phyloP scores from a whole-genome alignment of 2,888 invertebrate species.

The Laspeyria flexula region DNA sequence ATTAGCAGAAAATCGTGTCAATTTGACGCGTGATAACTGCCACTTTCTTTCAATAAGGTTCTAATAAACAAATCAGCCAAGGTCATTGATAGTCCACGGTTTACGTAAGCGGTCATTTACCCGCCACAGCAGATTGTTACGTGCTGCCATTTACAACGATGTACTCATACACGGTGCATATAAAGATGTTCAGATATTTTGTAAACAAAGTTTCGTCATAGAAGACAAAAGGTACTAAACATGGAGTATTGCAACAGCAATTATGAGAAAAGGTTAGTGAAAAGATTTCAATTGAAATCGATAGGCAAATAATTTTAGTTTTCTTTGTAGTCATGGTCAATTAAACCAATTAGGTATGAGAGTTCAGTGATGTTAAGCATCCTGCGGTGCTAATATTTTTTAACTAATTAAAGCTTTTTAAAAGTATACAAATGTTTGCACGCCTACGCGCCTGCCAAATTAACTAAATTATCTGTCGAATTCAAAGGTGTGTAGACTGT shows the following conservation, averaged over 20 bases:
- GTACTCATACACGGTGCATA: conserved; percentile 1
- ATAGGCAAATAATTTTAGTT: no score
- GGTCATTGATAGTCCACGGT: conserved; percentile 32
- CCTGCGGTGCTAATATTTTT: no score
- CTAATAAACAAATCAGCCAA: conserved; percentile 35
- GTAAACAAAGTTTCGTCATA: neutral
- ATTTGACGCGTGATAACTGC: neutral
- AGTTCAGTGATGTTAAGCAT: no score
- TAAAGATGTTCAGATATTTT: conserved; percentile 2
- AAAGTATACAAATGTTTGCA: no score
- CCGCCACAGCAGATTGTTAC: conserved; percentile 24
- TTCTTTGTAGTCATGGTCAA: no score
- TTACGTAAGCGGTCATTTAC: conserved; percentile 51
- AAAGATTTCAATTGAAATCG: neutral
- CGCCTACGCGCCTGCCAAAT: no score
- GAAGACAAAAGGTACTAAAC: neutral
- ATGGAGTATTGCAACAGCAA: neutral
- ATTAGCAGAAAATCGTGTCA: neutral
- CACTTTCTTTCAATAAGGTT: neutral
- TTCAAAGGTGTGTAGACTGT: no score
- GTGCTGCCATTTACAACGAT: conserved; percentile 33
- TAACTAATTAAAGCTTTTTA: no score
- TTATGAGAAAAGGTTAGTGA: neutral
- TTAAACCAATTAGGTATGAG: no score
- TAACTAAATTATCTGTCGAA: no score